Base-by-base conservation (phyloP, 2,797 vertebrate species). In the Pangasius larnaudii region DNA sequence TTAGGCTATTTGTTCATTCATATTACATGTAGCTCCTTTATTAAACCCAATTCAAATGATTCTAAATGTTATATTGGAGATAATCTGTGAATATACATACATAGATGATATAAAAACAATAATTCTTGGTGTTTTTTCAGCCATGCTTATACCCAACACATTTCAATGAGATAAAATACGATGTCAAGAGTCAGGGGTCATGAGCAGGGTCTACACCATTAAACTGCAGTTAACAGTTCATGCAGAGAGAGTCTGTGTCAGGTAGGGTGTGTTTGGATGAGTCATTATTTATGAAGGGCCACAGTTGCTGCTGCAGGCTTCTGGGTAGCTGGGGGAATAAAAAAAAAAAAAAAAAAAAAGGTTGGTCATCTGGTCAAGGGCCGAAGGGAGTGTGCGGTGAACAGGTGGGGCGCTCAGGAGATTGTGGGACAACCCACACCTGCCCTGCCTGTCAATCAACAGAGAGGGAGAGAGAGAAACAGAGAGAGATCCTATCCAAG, bases 341-440 rank as follows among this genome's bases (percentile, higher is more conserved):
- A 58, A 59, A 82, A 82, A 94, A 94, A 94, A 81, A 58, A 59
- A 82, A 82, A 94, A 94, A 82, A 42, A 80, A 82, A 96, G 96
- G 93, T 95, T 97, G 96, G 96, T 96, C 96, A 96, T 90, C 77
- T 94, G 95, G 96, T 96, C 95, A 96, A 92, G 91, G 95, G 89
- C 93, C 92, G 92, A 95, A 91, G 92, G 86, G 90, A 91, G 92
- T 92, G 93, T 94, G 91, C 91, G 92, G 91, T 90, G 88, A 92
- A 95, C 97, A 97, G 96, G 94, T 97, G 96, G 95, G 90, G 85
- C 90, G 82, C 87, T 87, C 83, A 85, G 78, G 86, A 85, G 75
- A 88, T 90, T 92, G 81, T 84, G 89, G 92, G 93, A 88, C 92
- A 92, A 93, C 88, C 90, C 93, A 95, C 96, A 96, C 96, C 97